phyloP scores from a whole-genome alignment of 2,888 invertebrate species.

The Acronicta alni region DNA sequence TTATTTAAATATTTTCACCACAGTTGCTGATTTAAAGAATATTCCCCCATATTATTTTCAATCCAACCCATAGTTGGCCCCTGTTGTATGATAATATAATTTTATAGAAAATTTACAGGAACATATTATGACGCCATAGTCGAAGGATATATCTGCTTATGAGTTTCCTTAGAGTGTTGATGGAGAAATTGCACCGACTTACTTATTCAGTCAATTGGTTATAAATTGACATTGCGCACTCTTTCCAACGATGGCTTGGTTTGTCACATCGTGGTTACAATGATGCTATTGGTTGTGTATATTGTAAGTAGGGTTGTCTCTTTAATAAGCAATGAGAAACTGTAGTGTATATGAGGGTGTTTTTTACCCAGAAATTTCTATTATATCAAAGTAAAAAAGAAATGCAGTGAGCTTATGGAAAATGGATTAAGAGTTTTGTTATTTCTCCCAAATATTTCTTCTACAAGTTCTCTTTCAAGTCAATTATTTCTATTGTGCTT shows the following conservation, averaged over 20 bases:
- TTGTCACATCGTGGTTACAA: conserved; percentile 48
- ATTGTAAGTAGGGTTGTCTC: conserved; percentile 41
- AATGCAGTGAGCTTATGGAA: neutral
- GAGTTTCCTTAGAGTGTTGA: conserved; percentile 36
- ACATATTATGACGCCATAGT: conserved; percentile 22
- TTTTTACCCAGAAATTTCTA: too few species aligned
- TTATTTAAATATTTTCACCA: too few species aligned
- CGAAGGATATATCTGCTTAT: conserved; percentile 11
- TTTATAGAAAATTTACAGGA: conserved; percentile 1
- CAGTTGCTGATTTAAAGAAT: too few species aligned
- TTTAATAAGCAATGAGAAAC: neutral
- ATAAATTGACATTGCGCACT: conserved; percentile 44
- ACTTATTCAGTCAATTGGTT: conserved; percentile 23
- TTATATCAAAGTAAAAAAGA: too few species aligned
- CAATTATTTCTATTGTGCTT: too few species aligned
- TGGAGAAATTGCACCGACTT: conserved; percentile 45
- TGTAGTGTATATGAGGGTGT: too few species aligned
- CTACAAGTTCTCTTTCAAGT: too few species aligned
- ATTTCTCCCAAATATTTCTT: too few species aligned
- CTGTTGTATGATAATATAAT: too few species aligned
- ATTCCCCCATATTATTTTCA: too few species aligned
- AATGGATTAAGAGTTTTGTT: too few species aligned
- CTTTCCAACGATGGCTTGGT: conserved; percentile 39
- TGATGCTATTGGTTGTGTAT: conserved; percentile 37
- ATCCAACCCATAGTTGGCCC: too few species aligned